Evolutionary conservation across 1,140 invertebrate species (phyloP), one percentile per base, ranked within the genome.

Genomic region (Bombyx mandarina): DNA sequence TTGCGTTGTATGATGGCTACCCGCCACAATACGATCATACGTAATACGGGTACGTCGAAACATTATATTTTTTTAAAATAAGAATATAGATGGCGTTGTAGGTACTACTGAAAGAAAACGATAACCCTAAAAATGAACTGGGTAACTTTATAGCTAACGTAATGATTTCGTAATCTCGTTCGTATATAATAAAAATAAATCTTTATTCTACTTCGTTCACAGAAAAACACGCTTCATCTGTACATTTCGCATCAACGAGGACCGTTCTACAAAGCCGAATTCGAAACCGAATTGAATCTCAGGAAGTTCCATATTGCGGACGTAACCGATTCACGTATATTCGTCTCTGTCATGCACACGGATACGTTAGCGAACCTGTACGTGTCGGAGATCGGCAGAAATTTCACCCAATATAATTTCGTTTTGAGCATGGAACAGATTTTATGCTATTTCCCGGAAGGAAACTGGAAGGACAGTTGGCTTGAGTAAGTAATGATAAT

Each of bases 301-400:
- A 89, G 87, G 71, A 93, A 94, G 62, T 97, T 93, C 77, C 94
- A 95, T 73, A 91, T 98, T 42, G 94, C 93, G 3, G 96, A 98
- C 77, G 93, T 96, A 1, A 92, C 93, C 7, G 92, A 93, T 63
- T 93, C 92, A 63, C 90, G 95, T 84, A 90, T 95, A 53, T 93
- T 98, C 71, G 90, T 97, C 49, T 94, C 94, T 66, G 93, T 96
- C n/a, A 92, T 92, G 75, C 95, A 97, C 78, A 91, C 92, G 3
- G 90, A 93, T 50, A 91, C 89, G 6, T 71, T 91, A 6, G 91
- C 94, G 6, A 93, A 97, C 86, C 88, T 98, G 45, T 98, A 97
- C 62, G 90, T 94, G 6, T 93, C 93, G 0, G 92, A 93, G 72
- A 89, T 93, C 55, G 78, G 83, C 54, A 87, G 81, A 10, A 88